phyloP scores from a whole-genome alignment of 2,888 invertebrate genomes.

The Ormyrus labotus region DNA sequence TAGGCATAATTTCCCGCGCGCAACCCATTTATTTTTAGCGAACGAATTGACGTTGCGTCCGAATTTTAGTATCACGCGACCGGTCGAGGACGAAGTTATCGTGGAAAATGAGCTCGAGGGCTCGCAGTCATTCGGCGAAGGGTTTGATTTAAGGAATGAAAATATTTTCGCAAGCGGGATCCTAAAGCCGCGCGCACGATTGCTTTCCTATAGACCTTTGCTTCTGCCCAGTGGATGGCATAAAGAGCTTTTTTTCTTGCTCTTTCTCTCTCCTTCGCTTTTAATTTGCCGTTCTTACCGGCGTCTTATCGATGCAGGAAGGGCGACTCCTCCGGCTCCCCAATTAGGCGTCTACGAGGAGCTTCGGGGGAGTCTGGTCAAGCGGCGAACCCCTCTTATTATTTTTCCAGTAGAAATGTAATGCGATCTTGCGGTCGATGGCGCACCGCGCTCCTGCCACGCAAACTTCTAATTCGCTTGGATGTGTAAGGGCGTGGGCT shows the following conservation, averaged over 20 bases:
- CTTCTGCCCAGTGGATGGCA: slow-evolving; percentile 8
- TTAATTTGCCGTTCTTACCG: slow-evolving; percentile 47
- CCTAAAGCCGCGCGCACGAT: background rate
- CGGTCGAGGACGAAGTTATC: background rate
- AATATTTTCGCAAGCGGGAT: slow-evolving; percentile 23
- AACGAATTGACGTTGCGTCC: no score
- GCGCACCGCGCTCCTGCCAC: slow-evolving; percentile 11
- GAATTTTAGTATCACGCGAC: no score
- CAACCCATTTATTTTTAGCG: background rate
- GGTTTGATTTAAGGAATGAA: background rate
- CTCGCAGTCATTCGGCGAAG: background rate
- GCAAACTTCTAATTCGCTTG: slow-evolving; percentile 44
- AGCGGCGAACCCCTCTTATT: slow-evolving; percentile 50
- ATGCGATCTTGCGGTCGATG: slow-evolving; percentile 55
- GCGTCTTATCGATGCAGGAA: slow-evolving; percentile 32
- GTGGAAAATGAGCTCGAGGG: slow-evolving; percentile 2
- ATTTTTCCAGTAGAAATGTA: slow-evolving; percentile 54
- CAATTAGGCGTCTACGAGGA: slow-evolving; percentile 44
- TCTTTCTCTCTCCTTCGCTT: background rate
- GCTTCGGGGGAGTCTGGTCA: slow-evolving; percentile 41
- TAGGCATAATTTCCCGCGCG: background rate
- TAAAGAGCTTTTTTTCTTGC: slow-evolving; percentile 22
- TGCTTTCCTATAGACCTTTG: background rate
- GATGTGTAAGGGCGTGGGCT: background rate
- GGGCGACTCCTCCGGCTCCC: background rate